These are phyloP conservation scores for Liodrosophila aerea DNA, from an alignment of 2,888 invertebrate species.

Conservation along the genomic window DNA sequence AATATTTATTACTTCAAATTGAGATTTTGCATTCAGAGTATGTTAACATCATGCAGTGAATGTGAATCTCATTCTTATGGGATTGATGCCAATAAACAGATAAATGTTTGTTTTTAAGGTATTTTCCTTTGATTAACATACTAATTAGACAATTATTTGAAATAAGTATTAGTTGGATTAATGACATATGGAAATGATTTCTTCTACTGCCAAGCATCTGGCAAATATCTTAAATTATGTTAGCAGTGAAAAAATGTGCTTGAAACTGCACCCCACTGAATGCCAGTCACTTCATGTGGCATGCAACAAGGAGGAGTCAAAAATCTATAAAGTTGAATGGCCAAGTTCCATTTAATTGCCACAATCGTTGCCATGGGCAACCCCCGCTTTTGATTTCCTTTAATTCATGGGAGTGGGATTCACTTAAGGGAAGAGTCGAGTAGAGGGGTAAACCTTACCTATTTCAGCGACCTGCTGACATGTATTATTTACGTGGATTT, in stretches of 20 bases:
- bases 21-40: no score
- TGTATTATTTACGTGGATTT: conserved; percentile 87
- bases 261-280: no score
- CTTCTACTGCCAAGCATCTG: no score
- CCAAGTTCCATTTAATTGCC: conserved; percentile 34
- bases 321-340: conserved; percentile 71
- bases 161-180: no score
- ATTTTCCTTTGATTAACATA: no score
- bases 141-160: no score
- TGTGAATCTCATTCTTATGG: no score
- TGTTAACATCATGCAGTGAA: no score
- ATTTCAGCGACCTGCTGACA: conserved; percentile 86
- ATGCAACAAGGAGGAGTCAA: conserved; percentile 31
- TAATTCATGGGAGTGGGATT: conserved; percentile 6
- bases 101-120: no score
- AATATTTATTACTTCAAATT: no score
- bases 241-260: conserved; percentile 18
- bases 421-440: neutral
- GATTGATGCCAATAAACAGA: no score
- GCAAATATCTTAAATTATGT: conserved; percentile 32
- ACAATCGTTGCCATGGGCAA: conserved; percentile 49
- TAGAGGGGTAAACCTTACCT: conserved; percentile 82
- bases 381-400: conserved; percentile 17
- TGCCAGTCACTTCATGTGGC: conserved; percentile 41
- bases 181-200: no score